Conservation (phyloP, 2,888 invertebrate genomes). For the Stomorhina lunata region DNA sequence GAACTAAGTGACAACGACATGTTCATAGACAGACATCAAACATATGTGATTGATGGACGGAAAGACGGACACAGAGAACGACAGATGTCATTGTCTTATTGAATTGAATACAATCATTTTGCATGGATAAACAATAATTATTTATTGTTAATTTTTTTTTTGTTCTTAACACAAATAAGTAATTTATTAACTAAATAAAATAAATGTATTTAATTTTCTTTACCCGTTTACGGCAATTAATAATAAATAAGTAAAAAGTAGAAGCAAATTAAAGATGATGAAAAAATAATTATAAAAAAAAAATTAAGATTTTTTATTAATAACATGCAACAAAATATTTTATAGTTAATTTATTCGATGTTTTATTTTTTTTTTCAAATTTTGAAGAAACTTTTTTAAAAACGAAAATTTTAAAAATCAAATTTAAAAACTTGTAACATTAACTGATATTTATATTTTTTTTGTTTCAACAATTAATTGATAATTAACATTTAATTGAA, state of each 20-base stretch:
- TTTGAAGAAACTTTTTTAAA: no score
- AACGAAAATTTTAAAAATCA: no score
- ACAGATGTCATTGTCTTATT: constrained; percentile 55
- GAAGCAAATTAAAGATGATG: constrained; percentile 1
- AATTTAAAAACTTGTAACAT: no score
- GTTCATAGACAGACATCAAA: background rate
- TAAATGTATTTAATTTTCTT: constrained; percentile 8
- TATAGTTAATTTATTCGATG: no score
- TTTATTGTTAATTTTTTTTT: constrained; percentile 33
- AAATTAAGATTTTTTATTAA: no score
- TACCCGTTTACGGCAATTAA: constrained; percentile 11
- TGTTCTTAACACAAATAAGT: constrained; percentile 8
- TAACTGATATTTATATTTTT: no score
- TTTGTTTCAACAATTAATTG: no score
- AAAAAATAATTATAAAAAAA: no score
- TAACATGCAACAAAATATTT: no score
- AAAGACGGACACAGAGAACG: constrained; percentile 13
- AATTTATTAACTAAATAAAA: constrained; percentile 49
- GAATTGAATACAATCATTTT: constrained; percentile 53
- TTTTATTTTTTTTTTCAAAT: no score
- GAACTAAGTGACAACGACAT: constrained; percentile 43
- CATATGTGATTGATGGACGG: constrained; percentile 34
- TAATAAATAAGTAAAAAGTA: background rate
- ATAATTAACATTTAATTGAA: no score
- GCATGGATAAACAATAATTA: constrained; percentile 57